phyloP scores from a whole-genome alignment of 1,140 invertebrate species.

The Stegodyphus dumicola region DNA sequence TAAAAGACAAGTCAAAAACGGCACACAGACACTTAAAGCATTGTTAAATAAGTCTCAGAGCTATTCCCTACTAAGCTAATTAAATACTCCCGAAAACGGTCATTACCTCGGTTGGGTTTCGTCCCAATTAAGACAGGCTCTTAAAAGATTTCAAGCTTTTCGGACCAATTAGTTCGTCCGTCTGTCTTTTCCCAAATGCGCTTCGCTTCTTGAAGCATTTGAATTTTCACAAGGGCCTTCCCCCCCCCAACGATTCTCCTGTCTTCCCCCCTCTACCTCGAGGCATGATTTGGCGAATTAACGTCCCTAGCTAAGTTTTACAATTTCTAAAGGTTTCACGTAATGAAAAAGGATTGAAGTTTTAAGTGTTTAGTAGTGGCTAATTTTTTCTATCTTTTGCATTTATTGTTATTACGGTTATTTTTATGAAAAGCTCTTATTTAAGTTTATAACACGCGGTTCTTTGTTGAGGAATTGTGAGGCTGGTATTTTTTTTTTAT shows the following conservation, averaged over 20 bases:
- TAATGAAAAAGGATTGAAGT: conserved; percentile 60
- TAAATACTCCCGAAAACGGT: conserved; percentile 56
- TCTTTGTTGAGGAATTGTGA: conserved; percentile 1
- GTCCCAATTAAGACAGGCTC: conserved; percentile 54
- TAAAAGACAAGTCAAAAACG: conserved; percentile 53
- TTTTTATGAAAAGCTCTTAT: conserved; percentile 48
- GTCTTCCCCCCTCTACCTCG: conserved; percentile 3
- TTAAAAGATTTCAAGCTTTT: conserved; percentile 60
- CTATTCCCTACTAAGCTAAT: conserved; percentile 56
- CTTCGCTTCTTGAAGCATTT: conserved; percentile 47
- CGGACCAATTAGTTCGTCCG: conserved; percentile 55
- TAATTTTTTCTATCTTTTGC: not conserved
- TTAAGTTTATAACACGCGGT: conserved; percentile 15
- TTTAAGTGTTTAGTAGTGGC: conserved; percentile 47
- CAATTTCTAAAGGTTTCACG: conserved; percentile 46
- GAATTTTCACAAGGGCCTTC: conserved; percentile 48
- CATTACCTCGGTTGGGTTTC: conserved; percentile 47
- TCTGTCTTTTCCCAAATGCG: conserved; percentile 57
- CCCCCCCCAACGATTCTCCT: not conserved
- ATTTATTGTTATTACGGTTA: conserved; percentile 31
- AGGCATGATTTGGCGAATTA: conserved; percentile 60
- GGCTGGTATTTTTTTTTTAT: not conserved
- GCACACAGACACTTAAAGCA: conserved; percentile 50
- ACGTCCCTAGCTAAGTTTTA: conserved; percentile 48
- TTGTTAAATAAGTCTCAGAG: conserved; percentile 57